Conservation (phyloP, 2,797 vertebrate species). For the Avahi laniger region DNA sequence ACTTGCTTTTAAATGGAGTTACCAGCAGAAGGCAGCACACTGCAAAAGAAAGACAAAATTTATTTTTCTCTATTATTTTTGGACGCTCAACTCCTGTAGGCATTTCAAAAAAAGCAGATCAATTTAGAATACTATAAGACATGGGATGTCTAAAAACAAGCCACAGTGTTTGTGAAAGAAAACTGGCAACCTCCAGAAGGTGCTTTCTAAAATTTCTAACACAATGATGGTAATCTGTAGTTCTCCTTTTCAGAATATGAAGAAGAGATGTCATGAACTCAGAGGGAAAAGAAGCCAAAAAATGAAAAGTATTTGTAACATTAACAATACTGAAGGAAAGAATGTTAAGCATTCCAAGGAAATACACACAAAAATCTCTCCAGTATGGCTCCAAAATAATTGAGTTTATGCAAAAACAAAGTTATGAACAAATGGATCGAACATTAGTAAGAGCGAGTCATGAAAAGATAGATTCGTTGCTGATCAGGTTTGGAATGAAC, state of each 20-base stretch:
- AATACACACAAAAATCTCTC: neutral
- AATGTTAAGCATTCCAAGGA: neutral
- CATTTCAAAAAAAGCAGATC: neutral
- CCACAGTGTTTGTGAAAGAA: neutral
- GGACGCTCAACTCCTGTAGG: neutral
- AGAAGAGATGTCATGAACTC: neutral
- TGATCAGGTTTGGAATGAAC: neutral
- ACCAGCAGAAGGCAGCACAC: conserved; percentile 34
- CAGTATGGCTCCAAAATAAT: neutral
- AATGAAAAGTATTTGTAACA: neutral
- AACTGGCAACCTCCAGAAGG: neutral
- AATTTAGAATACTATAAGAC: neutral
- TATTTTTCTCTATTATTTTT: neutral
- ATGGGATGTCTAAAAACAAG: neutral
- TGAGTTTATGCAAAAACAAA: neutral
- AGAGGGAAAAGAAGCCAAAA: neutral
- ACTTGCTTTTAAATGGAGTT: conserved; percentile 24
- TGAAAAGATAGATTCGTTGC: neutral
- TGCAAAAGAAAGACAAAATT: neutral
- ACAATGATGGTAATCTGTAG: neutral
- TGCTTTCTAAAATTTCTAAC: neutral
- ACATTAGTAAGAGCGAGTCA: neutral
- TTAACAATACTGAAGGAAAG: neutral
- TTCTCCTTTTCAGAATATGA: neutral
- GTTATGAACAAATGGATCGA: neutral